Conservation (phyloP, 1,140 invertebrate species). For the Capitella teleta region DNA sequence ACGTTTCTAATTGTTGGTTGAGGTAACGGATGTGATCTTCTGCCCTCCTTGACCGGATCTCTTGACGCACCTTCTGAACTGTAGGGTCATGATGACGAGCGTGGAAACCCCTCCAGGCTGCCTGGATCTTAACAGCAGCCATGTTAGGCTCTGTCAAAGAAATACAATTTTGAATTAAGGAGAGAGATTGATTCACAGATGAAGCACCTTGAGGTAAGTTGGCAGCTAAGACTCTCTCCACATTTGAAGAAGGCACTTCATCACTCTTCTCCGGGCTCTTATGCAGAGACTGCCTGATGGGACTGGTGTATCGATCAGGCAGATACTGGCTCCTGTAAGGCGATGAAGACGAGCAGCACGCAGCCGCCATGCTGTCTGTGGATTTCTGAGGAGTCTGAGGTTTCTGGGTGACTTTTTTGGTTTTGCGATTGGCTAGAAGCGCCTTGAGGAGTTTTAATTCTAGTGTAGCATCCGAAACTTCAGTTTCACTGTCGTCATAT, state of each 20-base stretch:
- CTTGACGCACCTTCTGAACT: conserved; percentile 60
- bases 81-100: conserved; percentile 64
- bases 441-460: conserved; percentile 4
- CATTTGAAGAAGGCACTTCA: too few species aligned
- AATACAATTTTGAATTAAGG: conserved; percentile 12
- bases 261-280: conserved; percentile 1
- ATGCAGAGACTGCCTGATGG: too few species aligned
- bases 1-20: conserved; percentile 47
- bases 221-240: too few species aligned
- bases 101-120: conserved; percentile 75
- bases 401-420: background rate
- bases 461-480: too few species aligned
- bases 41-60: conserved; percentile 64
- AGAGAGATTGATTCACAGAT: too few species aligned
- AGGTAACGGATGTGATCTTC: conserved; percentile 61
- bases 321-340: background rate
- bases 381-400: background rate
- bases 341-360: background rate
- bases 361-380: background rate
- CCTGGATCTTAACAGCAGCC: conserved; percentile 71
- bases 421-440: background rate
- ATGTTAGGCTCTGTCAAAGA: conserved; percentile 25
- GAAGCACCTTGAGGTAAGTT: too few species aligned
- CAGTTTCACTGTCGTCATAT: too few species aligned
- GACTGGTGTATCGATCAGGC: conserved; percentile 1